Conservation (phyloP, 2,797 vertebrate species). For the Aphelocoma californica region DNA sequence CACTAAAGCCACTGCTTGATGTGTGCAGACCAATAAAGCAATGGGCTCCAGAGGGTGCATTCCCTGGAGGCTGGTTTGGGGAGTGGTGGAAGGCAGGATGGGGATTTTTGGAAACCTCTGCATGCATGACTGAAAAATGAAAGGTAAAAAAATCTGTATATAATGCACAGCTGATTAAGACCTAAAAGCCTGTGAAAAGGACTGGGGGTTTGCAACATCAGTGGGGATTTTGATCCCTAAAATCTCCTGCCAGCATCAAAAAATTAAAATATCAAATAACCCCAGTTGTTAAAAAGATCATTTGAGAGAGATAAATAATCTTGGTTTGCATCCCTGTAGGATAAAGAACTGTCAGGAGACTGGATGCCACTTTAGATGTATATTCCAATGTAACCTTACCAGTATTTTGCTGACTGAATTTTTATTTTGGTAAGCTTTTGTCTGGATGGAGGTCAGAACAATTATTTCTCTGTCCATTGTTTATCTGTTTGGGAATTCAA, state of each 20-base stretch:
- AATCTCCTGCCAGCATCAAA: neutral
- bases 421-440: neutral
- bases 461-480: neutral
- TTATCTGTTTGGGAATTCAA: neutral
- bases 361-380: neutral
- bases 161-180: neutral
- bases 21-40: neutral
- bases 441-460: neutral
- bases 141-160: neutral
- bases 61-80: neutral
- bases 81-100: neutral
- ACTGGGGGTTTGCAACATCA: neutral
- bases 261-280: slow-evolving; percentile 5
- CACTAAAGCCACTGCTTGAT: neutral
- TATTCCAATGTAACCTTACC: neutral
- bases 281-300: neutral
- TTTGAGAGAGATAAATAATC: neutral
- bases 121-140: neutral
- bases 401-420: neutral
- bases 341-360: neutral
- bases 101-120: neutral
- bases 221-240: neutral
- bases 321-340: neutral
- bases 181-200: neutral
- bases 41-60: accelerated